Base-by-base conservation (phyloP, 1,140 invertebrate genomes). In the Neuroterus valhalla region DNA sequence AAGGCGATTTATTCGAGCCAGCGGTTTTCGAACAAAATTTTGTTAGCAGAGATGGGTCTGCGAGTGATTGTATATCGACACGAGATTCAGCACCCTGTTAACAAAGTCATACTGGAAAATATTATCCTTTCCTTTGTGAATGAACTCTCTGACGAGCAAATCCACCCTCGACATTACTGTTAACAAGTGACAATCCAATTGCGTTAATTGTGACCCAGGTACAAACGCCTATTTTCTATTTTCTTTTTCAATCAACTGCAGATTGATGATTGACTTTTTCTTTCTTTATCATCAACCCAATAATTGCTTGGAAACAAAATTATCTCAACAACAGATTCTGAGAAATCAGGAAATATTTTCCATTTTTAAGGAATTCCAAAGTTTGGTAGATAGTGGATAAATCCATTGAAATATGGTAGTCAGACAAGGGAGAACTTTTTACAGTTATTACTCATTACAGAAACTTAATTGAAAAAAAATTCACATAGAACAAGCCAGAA, bases 181-280 rank as follows among this genome's bases (percentile, higher is more conserved):
- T 62, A 62, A 62, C 55, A 62, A 62, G 55, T 62, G 55, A 31
- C 55, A 62, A 62, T 62, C 26, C 23, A 62, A 62, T 62, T 62
- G 55, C 55, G 23, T 62, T 62, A 62, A 62, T 62, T 62, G 11
- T 23, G n/a, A 62, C 21, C 3, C 23, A 62, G 14, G 26, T 15
- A 62, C 55, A 62, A 31, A 62, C 14, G 23, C 3, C 5, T 62
- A 23, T 26, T 62, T 62, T 62, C 14, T 26, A 23, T 26, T 62
- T 62, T 62, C 23, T 62, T 26, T 62, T 62, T 62, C 31, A 62
- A 62, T 62, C 23, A 62, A 15, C 31, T 26, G 21, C 26, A 8
- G n/a, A 62, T 38, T 62, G 11, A 26, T 62, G n/a, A 62, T 62
- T 62, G 12, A 62, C 15, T 62, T 62, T 62, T 1, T 62, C 12